Evolutionary conservation across 2,797 vertebrate genomes (phyloP).

Genomic region (Arrhamphus sclerolepis): DNA sequence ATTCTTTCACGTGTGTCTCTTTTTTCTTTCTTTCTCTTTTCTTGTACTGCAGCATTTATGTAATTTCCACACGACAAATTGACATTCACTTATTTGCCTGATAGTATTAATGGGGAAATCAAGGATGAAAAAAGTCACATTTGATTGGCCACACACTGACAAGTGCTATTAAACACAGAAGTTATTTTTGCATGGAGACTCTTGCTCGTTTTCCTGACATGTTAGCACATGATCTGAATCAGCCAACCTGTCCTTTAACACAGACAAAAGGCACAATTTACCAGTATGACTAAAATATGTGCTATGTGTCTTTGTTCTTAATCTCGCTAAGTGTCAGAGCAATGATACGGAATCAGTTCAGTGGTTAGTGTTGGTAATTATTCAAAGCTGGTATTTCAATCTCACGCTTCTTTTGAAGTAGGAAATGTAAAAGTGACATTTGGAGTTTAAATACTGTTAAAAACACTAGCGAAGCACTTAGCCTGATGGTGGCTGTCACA

Average conservation of each 20-base stretch:
- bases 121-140: slow-evolving; percentile 24
- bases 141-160: slow-evolving; percentile 46
- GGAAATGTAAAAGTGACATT: slow-evolving; percentile 76
- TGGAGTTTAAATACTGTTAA: slow-evolving; percentile 79
- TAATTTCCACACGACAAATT: not conserved
- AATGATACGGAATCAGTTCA: slow-evolving; percentile 77
- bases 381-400: slow-evolving; percentile 75
- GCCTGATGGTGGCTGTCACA: slow-evolving; percentile 70
- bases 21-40: no score
- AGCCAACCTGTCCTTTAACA: slow-evolving; percentile 56
- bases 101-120: slow-evolving; percentile 30
- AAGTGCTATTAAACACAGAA: slow-evolving; percentile 34
- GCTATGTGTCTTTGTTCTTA: slow-evolving; percentile 71
- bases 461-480: slow-evolving; percentile 75
- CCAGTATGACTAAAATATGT: slow-evolving; percentile 67
- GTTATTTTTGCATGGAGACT: slow-evolving; percentile 33
- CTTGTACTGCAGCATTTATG: no score
- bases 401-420: slow-evolving; percentile 69
- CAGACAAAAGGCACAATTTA: slow-evolving; percentile 57
- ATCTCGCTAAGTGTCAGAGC: slow-evolving; percentile 73
- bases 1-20: no score
- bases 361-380: slow-evolving; percentile 78
- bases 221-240: slow-evolving; percentile 14
- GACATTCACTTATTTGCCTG: slow-evolving; percentile 22
- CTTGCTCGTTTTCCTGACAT: slow-evolving; percentile 17